Conservation (phyloP, 92 coral and sea anemone genomes). For the Porites rus region DNA sequence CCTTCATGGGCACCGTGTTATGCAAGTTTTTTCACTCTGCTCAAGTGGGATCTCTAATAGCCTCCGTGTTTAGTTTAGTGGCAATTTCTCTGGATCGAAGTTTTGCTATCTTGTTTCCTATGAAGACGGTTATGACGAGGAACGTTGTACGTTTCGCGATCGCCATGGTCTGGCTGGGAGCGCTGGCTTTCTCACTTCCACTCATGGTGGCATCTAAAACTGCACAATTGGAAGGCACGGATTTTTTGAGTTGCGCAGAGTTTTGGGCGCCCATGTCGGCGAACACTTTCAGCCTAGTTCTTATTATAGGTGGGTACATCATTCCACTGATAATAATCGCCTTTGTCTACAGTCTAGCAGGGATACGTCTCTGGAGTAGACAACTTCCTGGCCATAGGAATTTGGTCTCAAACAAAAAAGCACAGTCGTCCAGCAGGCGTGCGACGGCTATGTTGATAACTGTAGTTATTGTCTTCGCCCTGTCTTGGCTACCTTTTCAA, state of each 20-base stretch:
- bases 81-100: conserved; percentile 75
- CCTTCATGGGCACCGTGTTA: conserved; percentile 64
- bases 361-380: conserved; percentile 68
- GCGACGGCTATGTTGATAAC: conserved; percentile 82
- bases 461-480: conserved; percentile 71
- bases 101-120: conserved; percentile 68
- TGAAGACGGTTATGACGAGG: conserved; percentile 67
- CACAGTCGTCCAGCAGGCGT: conserved; percentile 65
- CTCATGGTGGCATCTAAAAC: conserved; percentile 34
- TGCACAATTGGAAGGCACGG: neutral
- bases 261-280: conserved; percentile 33
- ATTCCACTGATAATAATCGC: conserved; percentile 62
- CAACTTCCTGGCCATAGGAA: conserved; percentile 75
- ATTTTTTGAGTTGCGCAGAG: conserved; percentile 18
- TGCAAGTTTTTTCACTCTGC: conserved; percentile 78
- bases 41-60: conserved; percentile 68
- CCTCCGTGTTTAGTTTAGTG: conserved; percentile 73
- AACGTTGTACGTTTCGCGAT: conserved; percentile 59
- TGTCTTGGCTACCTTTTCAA: conserved; percentile 80
- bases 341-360: conserved; percentile 54
- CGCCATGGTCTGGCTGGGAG: conserved; percentile 53
- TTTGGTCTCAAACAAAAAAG: conserved; percentile 51
- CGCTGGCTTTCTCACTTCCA: conserved; percentile 60
- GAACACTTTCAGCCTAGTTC: conserved; percentile 3
- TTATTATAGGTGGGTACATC: conserved; percentile 44